phyloP scores from a whole-genome alignment of 2,797 vertebrate species.

The Myotis myotis region DNA sequence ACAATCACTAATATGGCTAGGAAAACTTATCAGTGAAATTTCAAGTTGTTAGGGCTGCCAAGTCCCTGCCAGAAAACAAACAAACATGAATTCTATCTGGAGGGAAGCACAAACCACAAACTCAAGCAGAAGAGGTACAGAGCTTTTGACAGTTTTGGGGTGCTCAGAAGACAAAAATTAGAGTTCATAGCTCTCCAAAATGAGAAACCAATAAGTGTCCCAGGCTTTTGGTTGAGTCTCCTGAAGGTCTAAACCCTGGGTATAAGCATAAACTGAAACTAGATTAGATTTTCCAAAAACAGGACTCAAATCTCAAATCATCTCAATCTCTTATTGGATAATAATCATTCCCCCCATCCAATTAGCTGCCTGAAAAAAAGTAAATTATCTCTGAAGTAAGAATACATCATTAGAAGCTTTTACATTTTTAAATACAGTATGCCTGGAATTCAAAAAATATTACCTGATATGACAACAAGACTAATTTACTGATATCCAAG shows the following conservation, averaged over 20 bases:
- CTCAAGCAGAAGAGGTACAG: background rate
- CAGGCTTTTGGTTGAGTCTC: background rate
- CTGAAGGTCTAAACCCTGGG: background rate
- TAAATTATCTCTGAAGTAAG: background rate
- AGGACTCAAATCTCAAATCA: background rate
- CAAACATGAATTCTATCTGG: background rate
- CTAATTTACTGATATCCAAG: background rate
- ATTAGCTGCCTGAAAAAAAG: background rate
- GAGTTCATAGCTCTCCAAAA: background rate
- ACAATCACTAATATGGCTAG: background rate
- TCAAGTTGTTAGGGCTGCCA: background rate
- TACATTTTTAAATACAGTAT: background rate
- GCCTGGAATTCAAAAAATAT: background rate
- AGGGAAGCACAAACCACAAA: background rate
- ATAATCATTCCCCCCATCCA: background rate
- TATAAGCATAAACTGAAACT: constrained; percentile 27
- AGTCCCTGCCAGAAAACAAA: background rate
- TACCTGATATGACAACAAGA: background rate
- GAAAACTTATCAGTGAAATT: background rate
- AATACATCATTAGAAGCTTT: background rate
- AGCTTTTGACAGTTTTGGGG: background rate
- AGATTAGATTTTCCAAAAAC: background rate
- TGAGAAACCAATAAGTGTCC: background rate
- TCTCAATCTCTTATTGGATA: background rate
- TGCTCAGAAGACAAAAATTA: background rate